Percentiles rank a stretch among this genome's conserved stretches.
phyloP scores from a whole-genome alignment of 2,113 vertebrate genomes.

The Sakesphorus luctuosus region DNA sequence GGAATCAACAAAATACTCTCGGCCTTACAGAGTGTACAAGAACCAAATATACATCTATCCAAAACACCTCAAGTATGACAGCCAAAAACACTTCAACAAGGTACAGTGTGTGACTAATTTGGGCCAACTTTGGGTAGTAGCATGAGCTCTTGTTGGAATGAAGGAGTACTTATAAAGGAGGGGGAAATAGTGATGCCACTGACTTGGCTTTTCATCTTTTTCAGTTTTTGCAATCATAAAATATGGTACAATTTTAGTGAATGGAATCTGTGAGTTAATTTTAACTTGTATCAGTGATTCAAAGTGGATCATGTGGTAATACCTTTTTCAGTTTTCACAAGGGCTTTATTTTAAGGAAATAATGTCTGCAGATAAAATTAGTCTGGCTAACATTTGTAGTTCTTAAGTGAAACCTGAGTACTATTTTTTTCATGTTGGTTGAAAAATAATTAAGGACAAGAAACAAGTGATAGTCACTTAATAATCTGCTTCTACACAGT shows the following conservation, averaged over 20 bases:
- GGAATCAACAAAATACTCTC: conserved; percentile 90
- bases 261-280: not conserved
- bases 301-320: not conserved
- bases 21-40: conserved; percentile 90
- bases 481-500: not conserved
- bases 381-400: not conserved
- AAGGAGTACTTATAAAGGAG: not conserved
- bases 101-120: conserved; percentile 60
- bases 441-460: not conserved
- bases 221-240: not conserved
- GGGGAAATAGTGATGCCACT: not conserved
- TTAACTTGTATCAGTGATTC: not conserved
- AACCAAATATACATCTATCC: conserved; percentile 99
- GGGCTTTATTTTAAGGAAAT: not conserved
- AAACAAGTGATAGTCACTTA: not conserved
- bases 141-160: not conserved
- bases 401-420: conserved; percentile 17
- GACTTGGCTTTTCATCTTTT: not conserved
- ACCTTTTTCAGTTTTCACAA: not conserved
- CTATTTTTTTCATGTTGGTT: not conserved
- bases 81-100: conserved; percentile 97
- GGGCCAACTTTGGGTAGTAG: not conserved
- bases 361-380: not conserved
- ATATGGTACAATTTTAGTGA: not conserved
- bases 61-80: conserved; percentile 96